A percentile compares a stretch with the other conserved stretches of the same genome.
These are phyloP conservation scores for Venusia cambrica DNA, from an alignment of 2,888 invertebrate genomes.

Conservation along the genomic window DNA sequence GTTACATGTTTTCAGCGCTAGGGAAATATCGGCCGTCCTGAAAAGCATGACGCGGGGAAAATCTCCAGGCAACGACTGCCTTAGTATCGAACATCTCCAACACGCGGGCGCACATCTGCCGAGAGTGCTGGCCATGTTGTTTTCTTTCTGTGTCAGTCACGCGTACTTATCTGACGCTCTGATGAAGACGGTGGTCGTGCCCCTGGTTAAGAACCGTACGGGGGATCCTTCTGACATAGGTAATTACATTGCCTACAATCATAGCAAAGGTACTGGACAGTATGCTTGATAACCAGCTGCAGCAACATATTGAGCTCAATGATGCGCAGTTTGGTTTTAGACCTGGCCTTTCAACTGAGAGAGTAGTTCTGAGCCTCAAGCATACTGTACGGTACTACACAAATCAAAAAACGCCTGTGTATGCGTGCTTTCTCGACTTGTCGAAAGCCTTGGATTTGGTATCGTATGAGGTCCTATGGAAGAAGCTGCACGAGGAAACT, in stretches of 20 bases:
- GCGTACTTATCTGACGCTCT: constrained; percentile 6
- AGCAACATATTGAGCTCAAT: too few relatives aligned
- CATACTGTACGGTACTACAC: constrained; percentile 10
- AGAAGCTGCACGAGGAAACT: too few relatives aligned
- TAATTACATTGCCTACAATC: constrained; percentile 26
- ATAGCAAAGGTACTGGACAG: constrained; percentile 23
- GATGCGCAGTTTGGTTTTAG: constrained; percentile 25
- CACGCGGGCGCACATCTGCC: constrained; percentile 6
- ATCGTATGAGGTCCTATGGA: constrained; percentile 4
- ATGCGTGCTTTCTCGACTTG: constrained; percentile 11
- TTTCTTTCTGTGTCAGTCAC: constrained; percentile 13
- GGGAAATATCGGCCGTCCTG: too few relatives aligned
- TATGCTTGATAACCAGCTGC: constrained; percentile 20
- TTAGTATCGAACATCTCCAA: constrained; percentile 8
- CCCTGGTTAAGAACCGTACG: constrained; percentile 26
- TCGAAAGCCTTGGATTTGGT: constrained; percentile 12
- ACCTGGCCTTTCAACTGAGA: constrained; percentile 17
- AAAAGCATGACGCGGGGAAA: too few relatives aligned
- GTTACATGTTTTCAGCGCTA: too few relatives aligned
- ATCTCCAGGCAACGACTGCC: constrained; percentile 8
- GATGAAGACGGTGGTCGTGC: constrained; percentile 23
- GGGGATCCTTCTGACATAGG: constrained; percentile 18
- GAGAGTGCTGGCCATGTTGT: constrained; percentile 1
- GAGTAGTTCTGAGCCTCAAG: constrained; percentile 16
- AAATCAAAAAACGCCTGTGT: constrained; percentile 5